Percentiles rank a stretch among this genome's conserved stretches.
These are phyloP conservation scores for Melinopterus prodromus DNA, from an alignment of 2,888 invertebrate species.

Conservation along the genomic window DNA sequence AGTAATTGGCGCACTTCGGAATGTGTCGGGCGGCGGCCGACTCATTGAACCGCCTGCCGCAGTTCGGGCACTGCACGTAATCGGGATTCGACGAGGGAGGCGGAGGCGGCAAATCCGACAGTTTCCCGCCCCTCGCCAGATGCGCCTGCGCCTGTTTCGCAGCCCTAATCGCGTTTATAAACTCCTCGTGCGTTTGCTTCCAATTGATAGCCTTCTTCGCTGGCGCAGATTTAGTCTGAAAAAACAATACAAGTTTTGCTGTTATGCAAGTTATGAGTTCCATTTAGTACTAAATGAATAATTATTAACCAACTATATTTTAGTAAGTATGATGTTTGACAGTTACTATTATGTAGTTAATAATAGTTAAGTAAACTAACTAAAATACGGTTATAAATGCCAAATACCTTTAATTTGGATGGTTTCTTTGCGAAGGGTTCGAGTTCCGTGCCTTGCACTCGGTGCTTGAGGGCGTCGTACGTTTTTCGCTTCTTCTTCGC, in stretches of 20 bases:
- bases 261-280: too few relatives aligned
- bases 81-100: slow-evolving; percentile 90
- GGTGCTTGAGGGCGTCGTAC: slow-evolving; percentile 90
- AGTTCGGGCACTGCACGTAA: slow-evolving; percentile 91
- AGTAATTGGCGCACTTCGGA: slow-evolving; percentile 86
- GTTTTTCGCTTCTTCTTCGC: slow-evolving; percentile 84
- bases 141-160: slow-evolving; percentile 87
- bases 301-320: too few relatives aligned
- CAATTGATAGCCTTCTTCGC: slow-evolving; percentile 76
- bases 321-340: too few relatives aligned
- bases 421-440: slow-evolving; percentile 74
- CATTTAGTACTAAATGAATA: too few relatives aligned
- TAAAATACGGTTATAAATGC: not conserved
- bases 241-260: too few relatives aligned
- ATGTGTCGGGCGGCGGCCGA: slow-evolving; percentile 89
- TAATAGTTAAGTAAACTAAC: too few relatives aligned
- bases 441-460: slow-evolving; percentile 90
- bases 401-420: slow-evolving; percentile 17
- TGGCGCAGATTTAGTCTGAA: not conserved
- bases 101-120: slow-evolving; percentile 89
- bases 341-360: too few relatives aligned
- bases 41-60: slow-evolving; percentile 84
- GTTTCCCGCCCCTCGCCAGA: slow-evolving; percentile 83
- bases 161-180: slow-evolving; percentile 88
- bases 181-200: slow-evolving; percentile 94